These are phyloP conservation scores for Merodon equestris DNA, from an alignment of 2,888 invertebrate species.

Conservation along the genomic window DNA sequence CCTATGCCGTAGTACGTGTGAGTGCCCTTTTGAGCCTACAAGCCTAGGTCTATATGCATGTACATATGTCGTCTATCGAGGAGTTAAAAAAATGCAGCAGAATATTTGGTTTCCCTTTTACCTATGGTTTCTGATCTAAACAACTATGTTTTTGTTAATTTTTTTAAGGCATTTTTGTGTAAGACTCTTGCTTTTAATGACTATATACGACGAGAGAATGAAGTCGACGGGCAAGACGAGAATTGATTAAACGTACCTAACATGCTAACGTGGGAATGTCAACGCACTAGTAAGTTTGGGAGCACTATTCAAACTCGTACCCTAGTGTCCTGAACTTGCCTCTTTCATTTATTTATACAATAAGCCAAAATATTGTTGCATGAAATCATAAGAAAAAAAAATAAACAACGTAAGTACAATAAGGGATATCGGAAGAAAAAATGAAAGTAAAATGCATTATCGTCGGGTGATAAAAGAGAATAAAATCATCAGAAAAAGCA, in stretches of 20 bases:
- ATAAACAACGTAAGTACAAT: slow-evolving; percentile 8
- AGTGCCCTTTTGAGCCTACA: slow-evolving; percentile 7
- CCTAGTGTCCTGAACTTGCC: too few species aligned
- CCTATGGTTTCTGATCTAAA: slow-evolving; percentile 30
- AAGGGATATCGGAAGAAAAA: slow-evolving; percentile 8
- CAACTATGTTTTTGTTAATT: slow-evolving; percentile 19
- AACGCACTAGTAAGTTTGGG: slow-evolving; percentile 43
- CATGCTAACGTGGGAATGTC: slow-evolving; percentile 49
- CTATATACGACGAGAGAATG: slow-evolving; percentile 23
- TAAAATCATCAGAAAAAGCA: slow-evolving; percentile 19
- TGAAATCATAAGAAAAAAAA: slow-evolving; percentile 24
- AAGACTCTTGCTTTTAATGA: slow-evolving; percentile 10
- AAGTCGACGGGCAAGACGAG: slow-evolving; percentile 37
- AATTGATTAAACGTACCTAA: slow-evolving; percentile 2
- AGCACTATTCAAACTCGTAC: too few species aligned
- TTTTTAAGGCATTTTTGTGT: slow-evolving; percentile 66
- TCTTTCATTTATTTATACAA: neutral
- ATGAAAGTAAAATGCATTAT: slow-evolving; percentile 38
- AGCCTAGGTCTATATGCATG: too few species aligned
- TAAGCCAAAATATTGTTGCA: slow-evolving; percentile 45
- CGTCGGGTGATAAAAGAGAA: slow-evolving; percentile 26
- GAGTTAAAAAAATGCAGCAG: slow-evolving; percentile 36
- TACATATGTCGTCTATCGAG: neutral
- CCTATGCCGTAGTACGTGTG: neutral
- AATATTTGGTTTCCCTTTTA: slow-evolving; percentile 29